Conservation (phyloP, 2,113 vertebrate species). For the Xenopus laevis region DNA sequence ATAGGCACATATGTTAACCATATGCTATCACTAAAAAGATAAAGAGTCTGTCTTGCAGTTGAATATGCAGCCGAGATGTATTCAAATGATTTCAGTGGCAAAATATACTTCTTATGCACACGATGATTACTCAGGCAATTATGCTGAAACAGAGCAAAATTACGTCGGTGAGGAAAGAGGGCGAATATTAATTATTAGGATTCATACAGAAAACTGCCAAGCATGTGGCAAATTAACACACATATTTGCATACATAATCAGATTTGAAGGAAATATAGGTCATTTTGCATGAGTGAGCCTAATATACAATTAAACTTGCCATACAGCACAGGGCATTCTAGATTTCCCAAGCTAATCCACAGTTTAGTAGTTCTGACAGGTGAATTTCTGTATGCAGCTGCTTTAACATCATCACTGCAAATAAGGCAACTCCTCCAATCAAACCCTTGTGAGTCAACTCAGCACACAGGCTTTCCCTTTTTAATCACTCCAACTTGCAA, state of each 20-base stretch:
- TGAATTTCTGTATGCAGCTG: conserved; percentile 68
- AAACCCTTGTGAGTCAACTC: conserved; percentile 65
- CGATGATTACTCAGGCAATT: too few species aligned
- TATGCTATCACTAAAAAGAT: too few species aligned
- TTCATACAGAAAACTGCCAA: too few species aligned
- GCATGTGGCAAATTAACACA: conserved; percentile 57
- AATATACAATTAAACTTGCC: conserved; percentile 54
- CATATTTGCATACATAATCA: conserved; percentile 68
- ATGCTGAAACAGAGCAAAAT: too few species aligned
- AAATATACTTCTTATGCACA: too few species aligned
- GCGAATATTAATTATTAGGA: too few species aligned
- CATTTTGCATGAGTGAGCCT: conserved; percentile 74
- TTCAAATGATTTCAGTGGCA: too few species aligned
- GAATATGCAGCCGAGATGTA: too few species aligned
- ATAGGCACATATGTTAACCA: too few species aligned
- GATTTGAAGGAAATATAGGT: conserved; percentile 68
- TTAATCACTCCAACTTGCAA: conserved; percentile 64
- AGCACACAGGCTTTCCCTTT: conserved; percentile 61
- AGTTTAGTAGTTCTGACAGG: conserved; percentile 65
- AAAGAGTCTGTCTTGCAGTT: too few species aligned
- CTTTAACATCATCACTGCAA: conserved; percentile 79
- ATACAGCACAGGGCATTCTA: conserved; percentile 52
- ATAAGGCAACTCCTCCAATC: conserved; percentile 73
- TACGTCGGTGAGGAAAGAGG: too few species aligned
- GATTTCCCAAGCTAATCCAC: conserved; percentile 63